Evolutionary conservation across 1,140 invertebrate genomes (phyloP), one percentile per base, ranked within the genome.

Genomic region (Rhagoletis zephyria): DNA sequence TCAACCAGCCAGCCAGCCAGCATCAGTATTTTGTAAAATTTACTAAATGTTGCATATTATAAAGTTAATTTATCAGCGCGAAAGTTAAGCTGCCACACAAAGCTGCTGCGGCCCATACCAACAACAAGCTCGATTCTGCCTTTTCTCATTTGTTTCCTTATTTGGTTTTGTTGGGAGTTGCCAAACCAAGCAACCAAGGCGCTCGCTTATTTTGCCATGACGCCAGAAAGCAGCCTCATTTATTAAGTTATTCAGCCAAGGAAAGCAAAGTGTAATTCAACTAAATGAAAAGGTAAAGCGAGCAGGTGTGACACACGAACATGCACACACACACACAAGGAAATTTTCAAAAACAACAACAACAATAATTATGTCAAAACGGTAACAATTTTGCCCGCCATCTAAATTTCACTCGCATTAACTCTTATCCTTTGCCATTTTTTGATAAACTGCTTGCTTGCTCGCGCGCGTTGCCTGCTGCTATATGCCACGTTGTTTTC

Each of bases 11-110:
- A 56, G 56, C 9, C 48, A 81, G 74, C 48, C 48, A 51, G 3
- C 74, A 56, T 19, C 45, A 56, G 19, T 14, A 48, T 56, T 81
- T 59, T 81, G 9, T 51, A 81, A 59, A 81, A 81, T 81, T 81
- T 56, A 56, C 74, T 81, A 81, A 81, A 81, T 81, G 74, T 81
- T 59, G 74, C 74, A 81, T 81, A 81, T 81, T 81, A 81, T 56
- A 48, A 81, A 81, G 74, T 81, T 81, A 56, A 81, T 81, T 81
- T 81, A 81, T 77, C 74, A 81, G 74, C 45, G 16, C 45, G 48
- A 81, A 81, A 81, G 74, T 81, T 81, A 81, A 56, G 74, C 74
- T 56, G 74, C 67, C 67, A 74, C 67, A 48, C 67, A 48, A 70
- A 70, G 67, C 67, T 19, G 74, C 67, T 51, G 16, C 48, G 14